phyloP scores from a whole-genome alignment of 2,113 vertebrate genomes.

The Melanerpes aurifrons region DNA sequence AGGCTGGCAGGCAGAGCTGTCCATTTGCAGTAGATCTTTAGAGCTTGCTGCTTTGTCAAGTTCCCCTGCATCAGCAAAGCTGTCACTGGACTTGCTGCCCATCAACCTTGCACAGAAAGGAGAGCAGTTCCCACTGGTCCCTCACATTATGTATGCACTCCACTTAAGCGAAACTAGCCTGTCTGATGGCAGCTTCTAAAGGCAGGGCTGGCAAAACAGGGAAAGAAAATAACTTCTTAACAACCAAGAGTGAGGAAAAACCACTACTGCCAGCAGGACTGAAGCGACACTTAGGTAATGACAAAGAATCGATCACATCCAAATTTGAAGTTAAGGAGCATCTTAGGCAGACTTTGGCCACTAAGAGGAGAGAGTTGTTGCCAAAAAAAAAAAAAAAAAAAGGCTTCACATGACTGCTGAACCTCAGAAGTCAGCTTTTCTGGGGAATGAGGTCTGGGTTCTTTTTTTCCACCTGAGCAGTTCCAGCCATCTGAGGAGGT shows the following conservation, averaged over 20 bases:
- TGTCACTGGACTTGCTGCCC: not conserved
- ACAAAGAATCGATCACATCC: not conserved
- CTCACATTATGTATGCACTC: accelerated
- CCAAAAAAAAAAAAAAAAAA: not conserved
- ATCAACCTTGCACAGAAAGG: not conserved
- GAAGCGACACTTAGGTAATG: not conserved
- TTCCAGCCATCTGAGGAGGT: not conserved
- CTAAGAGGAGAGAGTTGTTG: not conserved
- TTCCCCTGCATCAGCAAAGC: not conserved
- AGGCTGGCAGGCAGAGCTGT: not conserved
- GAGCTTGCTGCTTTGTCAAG: not conserved
- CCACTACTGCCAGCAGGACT: not conserved
- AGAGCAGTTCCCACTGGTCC: not conserved
- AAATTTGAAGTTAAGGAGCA: not conserved
- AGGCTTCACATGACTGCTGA: not conserved
- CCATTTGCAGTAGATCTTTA: not conserved
- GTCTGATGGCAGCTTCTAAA: not conserved
- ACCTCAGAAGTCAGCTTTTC: not conserved
- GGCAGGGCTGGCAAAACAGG: not conserved
- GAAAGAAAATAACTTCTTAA: not conserved
- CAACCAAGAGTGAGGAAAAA: not conserved
- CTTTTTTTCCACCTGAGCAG: not conserved
- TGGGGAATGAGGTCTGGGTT: not conserved
- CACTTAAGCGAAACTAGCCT: not conserved
- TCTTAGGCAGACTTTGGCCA: not conserved